A percentile compares a stretch with the other conserved stretches of the same genome.
Evolutionary conservation across 2,797 vertebrate species (phyloP).

Genomic region (Centroberyx gerrardi): DNA sequence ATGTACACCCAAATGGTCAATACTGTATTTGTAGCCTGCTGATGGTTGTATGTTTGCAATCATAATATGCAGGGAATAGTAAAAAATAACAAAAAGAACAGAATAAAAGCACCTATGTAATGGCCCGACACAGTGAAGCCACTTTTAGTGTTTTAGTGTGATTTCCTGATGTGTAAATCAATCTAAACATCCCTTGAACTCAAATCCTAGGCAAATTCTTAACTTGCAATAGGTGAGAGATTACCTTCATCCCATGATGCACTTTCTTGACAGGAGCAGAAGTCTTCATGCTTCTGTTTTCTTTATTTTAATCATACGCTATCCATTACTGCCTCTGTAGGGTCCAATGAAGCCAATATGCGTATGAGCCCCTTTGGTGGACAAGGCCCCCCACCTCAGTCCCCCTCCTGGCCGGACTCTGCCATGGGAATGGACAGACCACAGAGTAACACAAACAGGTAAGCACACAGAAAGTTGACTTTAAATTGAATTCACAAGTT

Average conservation of each 20-base stretch:
- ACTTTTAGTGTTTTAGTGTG: background rate
- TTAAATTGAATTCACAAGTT: slow-evolving; percentile 5
- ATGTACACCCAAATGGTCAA: background rate
- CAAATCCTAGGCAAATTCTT: no score
- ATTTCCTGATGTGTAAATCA: background rate
- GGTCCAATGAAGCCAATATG: slow-evolving; percentile 89
- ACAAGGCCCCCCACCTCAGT: slow-evolving; percentile 87
- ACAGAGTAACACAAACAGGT: slow-evolving; percentile 88
- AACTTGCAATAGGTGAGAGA: no score
- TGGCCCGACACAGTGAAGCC: background rate
- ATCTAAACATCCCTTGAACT: no score
- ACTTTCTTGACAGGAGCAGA: no score
- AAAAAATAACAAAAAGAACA: no score
- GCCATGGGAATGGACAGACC: slow-evolving; percentile 88
- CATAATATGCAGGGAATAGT: no score
- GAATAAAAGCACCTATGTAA: background rate
- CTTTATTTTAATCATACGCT: background rate
- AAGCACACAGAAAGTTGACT: slow-evolving; percentile 4
- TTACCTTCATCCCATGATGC: no score
- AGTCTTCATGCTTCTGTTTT: background rate
- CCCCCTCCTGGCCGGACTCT: slow-evolving; percentile 92
- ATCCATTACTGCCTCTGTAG: slow-evolving; percentile 65
- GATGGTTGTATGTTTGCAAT: no score
- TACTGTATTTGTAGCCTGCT: no score
- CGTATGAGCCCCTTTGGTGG: slow-evolving; percentile 90